Evolutionary conservation across 2,113 vertebrate genomes (phyloP).

Genomic region (Panthera tigris): DNA sequence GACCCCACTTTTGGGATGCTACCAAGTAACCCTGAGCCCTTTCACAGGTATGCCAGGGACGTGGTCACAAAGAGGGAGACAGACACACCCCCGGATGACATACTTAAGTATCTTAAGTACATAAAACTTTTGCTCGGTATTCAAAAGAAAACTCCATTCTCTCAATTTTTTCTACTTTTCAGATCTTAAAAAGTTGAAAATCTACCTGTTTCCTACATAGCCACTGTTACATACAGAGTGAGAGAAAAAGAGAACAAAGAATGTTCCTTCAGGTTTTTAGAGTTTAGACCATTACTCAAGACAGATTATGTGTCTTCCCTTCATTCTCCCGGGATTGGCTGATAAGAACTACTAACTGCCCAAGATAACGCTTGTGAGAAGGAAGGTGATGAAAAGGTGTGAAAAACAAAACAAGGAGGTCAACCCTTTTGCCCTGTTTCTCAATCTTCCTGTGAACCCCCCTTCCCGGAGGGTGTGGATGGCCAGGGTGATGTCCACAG

Average conservation of each 20-base stretch:
- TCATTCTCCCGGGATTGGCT: not conserved
- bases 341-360: not conserved
- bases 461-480: not conserved
- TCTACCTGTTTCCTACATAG: not conserved
- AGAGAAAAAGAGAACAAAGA: not conserved
- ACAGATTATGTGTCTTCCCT: not conserved
- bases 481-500: not conserved
- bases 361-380: not conserved
- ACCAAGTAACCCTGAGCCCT: not conserved
- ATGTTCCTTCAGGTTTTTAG: not conserved
- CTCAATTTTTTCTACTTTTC: not conserved
- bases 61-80: not conserved
- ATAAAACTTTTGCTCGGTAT: not conserved
- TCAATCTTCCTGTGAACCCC: not conserved
- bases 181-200: not conserved
- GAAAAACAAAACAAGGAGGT: not conserved
- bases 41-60: not conserved
- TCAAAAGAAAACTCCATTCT: not conserved
- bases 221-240: too few species aligned
- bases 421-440: not conserved
- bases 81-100: not conserved
- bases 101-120: not conserved
- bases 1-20: not conserved
- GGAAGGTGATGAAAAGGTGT: not conserved
- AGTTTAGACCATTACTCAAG: not conserved